phyloP scores from a whole-genome alignment of 2,113 vertebrate genomes.

The Ageneiosus marmoratus region DNA sequence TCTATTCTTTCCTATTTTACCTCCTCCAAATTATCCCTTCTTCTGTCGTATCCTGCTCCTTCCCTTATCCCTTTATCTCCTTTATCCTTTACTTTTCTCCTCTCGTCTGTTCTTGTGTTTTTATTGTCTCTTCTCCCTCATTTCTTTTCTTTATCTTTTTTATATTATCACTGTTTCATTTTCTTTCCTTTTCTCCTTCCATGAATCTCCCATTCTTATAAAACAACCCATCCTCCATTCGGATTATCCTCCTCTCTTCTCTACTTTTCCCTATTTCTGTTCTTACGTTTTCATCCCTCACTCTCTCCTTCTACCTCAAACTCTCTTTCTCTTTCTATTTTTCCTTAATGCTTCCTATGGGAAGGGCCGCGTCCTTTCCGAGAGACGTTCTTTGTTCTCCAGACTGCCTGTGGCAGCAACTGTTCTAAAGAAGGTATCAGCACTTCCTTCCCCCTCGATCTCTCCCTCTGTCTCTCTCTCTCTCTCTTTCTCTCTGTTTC shows the following conservation, averaged over 20 bases:
- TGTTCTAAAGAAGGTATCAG: constrained; percentile 99
- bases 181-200: not conserved
- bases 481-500: constrained; percentile 6
- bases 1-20: not conserved
- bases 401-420: constrained; percentile 97
- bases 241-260: not conserved
- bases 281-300: constrained; percentile 22
- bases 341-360: constrained; percentile 81
- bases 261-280: not conserved
- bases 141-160: constrained; percentile 15
- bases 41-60: not conserved
- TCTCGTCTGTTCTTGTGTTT: constrained; percentile 31
- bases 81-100: constrained; percentile 42
- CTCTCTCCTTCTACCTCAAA: constrained; percentile 35
- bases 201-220: not conserved
- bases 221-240: not conserved
- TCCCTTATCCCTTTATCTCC: no score
- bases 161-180: not conserved
- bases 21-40: not conserved
- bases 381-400: constrained; percentile 99
- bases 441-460: constrained; percentile 51
- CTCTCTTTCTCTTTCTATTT: constrained; percentile 50
- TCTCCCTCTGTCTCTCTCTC: constrained; percentile 8
- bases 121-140: not conserved
- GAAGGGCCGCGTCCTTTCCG: constrained; percentile 97